phyloP scores from a whole-genome alignment of 2,797 vertebrate species.

The Eurystomus glaucurus region DNA sequence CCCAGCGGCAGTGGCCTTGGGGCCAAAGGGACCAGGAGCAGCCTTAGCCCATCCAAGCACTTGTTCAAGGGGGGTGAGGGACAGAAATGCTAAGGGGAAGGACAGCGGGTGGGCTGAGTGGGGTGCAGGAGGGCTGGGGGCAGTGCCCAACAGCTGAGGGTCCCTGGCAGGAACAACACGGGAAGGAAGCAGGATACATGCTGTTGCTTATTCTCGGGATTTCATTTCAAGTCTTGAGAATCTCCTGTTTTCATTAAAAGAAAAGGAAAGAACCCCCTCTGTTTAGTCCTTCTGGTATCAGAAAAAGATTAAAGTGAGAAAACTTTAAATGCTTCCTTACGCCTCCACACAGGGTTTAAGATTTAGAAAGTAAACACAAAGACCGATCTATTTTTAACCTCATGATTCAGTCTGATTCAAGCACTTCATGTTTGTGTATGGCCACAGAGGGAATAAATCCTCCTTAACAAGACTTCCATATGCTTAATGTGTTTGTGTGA shows the following conservation, averaged over 20 bases:
- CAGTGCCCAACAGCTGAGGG: neutral
- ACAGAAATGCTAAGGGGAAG: fast-evolving
- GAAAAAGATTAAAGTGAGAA: slow-evolving; percentile 36
- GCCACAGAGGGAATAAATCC: neutral
- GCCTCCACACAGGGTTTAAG: neutral
- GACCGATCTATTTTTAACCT: slow-evolving; percentile 34
- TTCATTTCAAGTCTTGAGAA: slow-evolving; percentile 32
- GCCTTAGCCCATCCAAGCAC: neutral
- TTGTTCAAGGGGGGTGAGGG: fast-evolving
- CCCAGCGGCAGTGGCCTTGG: neutral
- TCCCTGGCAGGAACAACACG: neutral
- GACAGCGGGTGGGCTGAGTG: neutral
- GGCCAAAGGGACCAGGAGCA: neutral
- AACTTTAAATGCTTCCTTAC: slow-evolving; percentile 11
- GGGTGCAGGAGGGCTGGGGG: neutral
- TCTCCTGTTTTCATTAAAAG: slow-evolving; percentile 49
- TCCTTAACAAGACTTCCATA: neutral
- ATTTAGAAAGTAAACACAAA: slow-evolving; percentile 1
- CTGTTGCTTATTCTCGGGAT: neutral
- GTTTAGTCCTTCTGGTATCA: slow-evolving; percentile 36
- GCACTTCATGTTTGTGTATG: slow-evolving; percentile 7
- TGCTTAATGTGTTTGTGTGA: neutral
- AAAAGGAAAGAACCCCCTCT: neutral
- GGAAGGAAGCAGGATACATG: slow-evolving; percentile 57
- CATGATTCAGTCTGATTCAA: neutral